Evolutionary conservation across 2,113 vertebrate species (phyloP).

Genomic region (Odontophorus gujanensis): DNA sequence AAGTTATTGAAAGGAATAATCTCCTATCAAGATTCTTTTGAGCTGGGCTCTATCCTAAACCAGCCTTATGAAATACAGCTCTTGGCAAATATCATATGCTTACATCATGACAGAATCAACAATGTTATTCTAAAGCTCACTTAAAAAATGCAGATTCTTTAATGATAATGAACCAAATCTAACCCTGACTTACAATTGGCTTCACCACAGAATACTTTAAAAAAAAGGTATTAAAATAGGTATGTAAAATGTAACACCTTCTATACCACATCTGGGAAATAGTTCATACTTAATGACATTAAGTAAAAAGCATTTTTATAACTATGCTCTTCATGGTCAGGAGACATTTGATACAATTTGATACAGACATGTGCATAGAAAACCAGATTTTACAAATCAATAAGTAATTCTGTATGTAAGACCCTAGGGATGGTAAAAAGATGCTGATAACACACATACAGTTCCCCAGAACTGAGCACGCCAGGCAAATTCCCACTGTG

Average conservation of each 20-base stretch:
- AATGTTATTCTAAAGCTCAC: slow-evolving; percentile 50
- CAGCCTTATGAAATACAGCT: slow-evolving; percentile 48
- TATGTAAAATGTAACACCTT: neutral
- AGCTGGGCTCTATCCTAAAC: slow-evolving; percentile 56
- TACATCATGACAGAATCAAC: slow-evolving; percentile 62
- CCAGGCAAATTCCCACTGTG: neutral
- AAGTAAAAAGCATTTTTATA: slow-evolving; percentile 12
- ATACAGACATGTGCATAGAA: neutral
- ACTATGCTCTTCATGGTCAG: neutral
- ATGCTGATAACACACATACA: neutral
- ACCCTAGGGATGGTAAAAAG: neutral
- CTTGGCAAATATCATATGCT: slow-evolving; percentile 65
- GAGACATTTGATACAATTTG: neutral
- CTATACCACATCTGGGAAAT: neutral
- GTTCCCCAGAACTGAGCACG: neutral
- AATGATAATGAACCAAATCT: slow-evolving; percentile 32
- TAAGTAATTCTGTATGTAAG: neutral
- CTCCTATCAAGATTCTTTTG: slow-evolving; percentile 40
- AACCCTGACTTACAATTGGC: neutral
- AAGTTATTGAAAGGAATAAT: slow-evolving; percentile 57
- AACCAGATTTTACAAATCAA: neutral
- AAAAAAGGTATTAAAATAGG: slow-evolving; percentile 4
- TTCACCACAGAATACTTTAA: neutral
- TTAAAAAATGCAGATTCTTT: slow-evolving; percentile 28
- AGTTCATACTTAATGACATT: neutral